Percentiles rank a stretch among this genome's conserved stretches.
Evolutionary conservation across 2,888 invertebrate genomes (phyloP).

Genomic region (Xanthostigma xanthostigma): DNA sequence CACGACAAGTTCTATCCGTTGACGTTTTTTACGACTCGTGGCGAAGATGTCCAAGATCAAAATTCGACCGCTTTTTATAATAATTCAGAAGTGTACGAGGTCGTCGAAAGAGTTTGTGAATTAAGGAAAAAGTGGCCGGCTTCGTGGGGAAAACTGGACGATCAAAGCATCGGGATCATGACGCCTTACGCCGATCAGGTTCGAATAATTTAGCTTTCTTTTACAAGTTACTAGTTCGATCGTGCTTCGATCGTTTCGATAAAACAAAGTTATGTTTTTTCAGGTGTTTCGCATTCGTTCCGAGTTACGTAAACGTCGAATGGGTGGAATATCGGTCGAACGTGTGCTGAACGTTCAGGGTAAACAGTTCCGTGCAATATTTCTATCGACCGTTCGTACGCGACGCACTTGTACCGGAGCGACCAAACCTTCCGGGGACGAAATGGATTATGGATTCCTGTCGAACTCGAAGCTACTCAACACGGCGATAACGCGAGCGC

Average conservation of each 20-base stretch:
- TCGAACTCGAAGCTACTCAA: conserved; percentile 69
- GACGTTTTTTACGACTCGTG: conserved; percentile 65
- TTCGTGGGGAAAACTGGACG: conserved; percentile 57
- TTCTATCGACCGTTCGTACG: conserved; percentile 65
- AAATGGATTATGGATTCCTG: conserved; percentile 65
- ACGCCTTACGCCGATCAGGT: conserved; percentile 73
- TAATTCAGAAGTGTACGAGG: conserved; percentile 65
- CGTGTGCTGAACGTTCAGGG: conserved; percentile 75
- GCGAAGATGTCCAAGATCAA: conserved; percentile 64
- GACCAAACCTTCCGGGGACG: conserved; percentile 26
- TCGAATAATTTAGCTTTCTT: background rate
- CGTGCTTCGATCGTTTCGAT: no score
- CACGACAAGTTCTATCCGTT: conserved; percentile 59
- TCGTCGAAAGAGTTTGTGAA: conserved; percentile 59
- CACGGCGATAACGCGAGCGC: conserved; percentile 69
- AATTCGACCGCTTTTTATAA: conserved; percentile 71
- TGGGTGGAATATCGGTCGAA: conserved; percentile 66
- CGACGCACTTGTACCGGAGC: conserved; percentile 45
- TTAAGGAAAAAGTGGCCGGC: conserved; percentile 59
- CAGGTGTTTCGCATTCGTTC: conserved; percentile 50
- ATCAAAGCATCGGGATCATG: conserved; percentile 70
- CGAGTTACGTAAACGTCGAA: conserved; percentile 55
- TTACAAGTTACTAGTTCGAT: background rate
- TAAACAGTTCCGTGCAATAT: conserved; percentile 71
- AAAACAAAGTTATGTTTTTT: no score